Conservation (phyloP, 1,140 invertebrate species). For the Drosophila lacteicornis region DNA sequence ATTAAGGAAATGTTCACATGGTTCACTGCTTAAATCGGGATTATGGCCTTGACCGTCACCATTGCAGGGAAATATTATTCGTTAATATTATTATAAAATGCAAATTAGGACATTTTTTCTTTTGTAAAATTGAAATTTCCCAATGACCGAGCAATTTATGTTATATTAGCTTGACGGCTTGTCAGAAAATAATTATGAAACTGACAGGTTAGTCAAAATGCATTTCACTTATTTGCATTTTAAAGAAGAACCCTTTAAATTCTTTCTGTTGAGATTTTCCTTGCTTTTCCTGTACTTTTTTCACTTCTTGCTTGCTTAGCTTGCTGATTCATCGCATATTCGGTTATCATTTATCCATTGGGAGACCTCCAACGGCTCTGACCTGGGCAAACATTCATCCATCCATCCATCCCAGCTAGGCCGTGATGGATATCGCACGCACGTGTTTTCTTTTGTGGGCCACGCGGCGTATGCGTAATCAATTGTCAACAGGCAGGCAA, state of each 20-base stretch:
- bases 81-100: background rate
- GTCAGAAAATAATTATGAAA: background rate
- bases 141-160: background rate
- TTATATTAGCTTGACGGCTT: background rate
- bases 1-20: no score
- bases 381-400: constrained; percentile 29
- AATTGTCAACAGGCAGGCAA: constrained; percentile 50
- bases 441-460: constrained; percentile 21
- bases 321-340: constrained; percentile 30
- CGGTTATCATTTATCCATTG: constrained; percentile 26
- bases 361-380: constrained; percentile 8
- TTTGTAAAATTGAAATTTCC: background rate
- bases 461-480: constrained; percentile 57
- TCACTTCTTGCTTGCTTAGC: background rate
- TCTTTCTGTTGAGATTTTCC: background rate
- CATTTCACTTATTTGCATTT: no score
- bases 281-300: background rate
- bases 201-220: background rate
- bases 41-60: background rate
- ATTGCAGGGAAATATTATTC: background rate
- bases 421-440: constrained; percentile 40
- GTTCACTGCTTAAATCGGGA: background rate
- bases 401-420: constrained; percentile 4
- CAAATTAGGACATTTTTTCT: background rate
- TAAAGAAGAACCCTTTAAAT: no score